Base-by-base conservation (phyloP, 1,140 invertebrate genomes). In the Agraylea sexmaculata region DNA sequence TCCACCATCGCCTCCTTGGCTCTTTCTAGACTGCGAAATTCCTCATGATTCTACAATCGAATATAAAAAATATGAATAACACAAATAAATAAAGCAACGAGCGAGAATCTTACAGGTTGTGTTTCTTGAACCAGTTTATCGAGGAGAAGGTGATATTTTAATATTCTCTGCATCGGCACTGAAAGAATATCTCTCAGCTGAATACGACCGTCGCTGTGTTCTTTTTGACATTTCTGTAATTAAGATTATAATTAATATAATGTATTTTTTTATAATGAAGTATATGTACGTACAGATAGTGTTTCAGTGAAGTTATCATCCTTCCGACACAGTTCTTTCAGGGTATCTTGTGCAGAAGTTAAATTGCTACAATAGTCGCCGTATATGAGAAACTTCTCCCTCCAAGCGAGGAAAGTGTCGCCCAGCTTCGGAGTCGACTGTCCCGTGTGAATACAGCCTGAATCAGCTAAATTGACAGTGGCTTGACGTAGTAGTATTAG, bases 1-100 rank as follows among this genome's bases (percentile, higher is more conserved):
- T 99, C 93, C 42, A 91, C 76, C 93, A 98, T 99, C 18, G 85
- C 84, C 60, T 96, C 90, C 51, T 89, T 79, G n/a, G 93, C 91
- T 54, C 81, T 75, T 50, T 83, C 77, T 37, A 97, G 60, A 11
- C 80, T 79, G 10, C 77, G 70, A 54, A 81, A 82, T 52, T 97
- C 91, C 40, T 91, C 86, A 48, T 81, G 77, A 50, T 70, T 72
- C 77, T 80, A 46, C n/a, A n/a, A n/a, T n/a, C n/a, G 19, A 18
- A 4, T 28, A 17, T 37, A n/a, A n/a, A n/a, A n/a, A n/a, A n/a
- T n/a, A n/a, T n/a, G n/a, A n/a, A n/a, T 19, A 13, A 25, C 39
- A 36, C 29, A 31, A 32, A 29, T 13, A 28, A 37, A 33, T 8
- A 27, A 18, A n/a, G n/a, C n/a, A n/a, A n/a, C n/a, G n/a, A n/a